Percentiles rank a stretch among this genome's conserved stretches.
phyloP scores from a whole-genome alignment of 1,140 invertebrate species.

The Drosophila aff. region DNA sequence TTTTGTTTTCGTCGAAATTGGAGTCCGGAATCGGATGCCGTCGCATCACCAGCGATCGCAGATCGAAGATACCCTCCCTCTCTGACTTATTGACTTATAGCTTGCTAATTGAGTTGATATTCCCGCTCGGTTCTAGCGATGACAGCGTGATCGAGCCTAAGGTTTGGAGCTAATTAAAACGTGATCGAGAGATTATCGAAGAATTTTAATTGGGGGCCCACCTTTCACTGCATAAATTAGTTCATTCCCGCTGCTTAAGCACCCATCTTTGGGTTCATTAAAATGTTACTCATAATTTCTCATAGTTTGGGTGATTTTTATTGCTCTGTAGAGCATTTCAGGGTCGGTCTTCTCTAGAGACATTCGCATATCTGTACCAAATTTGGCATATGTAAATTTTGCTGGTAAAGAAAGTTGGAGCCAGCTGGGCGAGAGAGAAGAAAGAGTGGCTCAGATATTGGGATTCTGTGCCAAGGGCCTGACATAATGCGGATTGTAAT shows the following conservation, averaged over 20 bases:
- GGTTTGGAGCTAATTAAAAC: slow-evolving; percentile 22
- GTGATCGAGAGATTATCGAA: slow-evolving; percentile 7
- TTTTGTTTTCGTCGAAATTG: slow-evolving; percentile 62
- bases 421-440: slow-evolving; percentile 17
- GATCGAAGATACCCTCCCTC: slow-evolving; percentile 40
- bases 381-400: slow-evolving; percentile 61
- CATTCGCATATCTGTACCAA: slow-evolving; percentile 59
- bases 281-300: slow-evolving; percentile 2
- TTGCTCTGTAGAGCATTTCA: slow-evolving; percentile 9
- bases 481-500: slow-evolving; percentile 61
- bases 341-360: slow-evolving; percentile 3
- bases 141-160: slow-evolving; percentile 20
- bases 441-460: slow-evolving; percentile 50
- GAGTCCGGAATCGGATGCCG: slow-evolving; percentile 27
- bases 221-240: slow-evolving; percentile 34
- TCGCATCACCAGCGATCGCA: slow-evolving; percentile 19
- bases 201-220: slow-evolving; percentile 23
- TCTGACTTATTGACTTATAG: slow-evolving; percentile 32
- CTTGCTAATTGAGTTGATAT: slow-evolving; percentile 45
- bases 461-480: slow-evolving; percentile 54
- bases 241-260: slow-evolving; percentile 2
- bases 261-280: not conserved
- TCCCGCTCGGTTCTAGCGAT: slow-evolving; percentile 28
- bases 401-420: slow-evolving; percentile 65
- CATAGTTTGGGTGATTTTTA: not conserved